phyloP scores from a whole-genome alignment of 2,113 vertebrate genomes.

The Oreochromis spilurus region DNA sequence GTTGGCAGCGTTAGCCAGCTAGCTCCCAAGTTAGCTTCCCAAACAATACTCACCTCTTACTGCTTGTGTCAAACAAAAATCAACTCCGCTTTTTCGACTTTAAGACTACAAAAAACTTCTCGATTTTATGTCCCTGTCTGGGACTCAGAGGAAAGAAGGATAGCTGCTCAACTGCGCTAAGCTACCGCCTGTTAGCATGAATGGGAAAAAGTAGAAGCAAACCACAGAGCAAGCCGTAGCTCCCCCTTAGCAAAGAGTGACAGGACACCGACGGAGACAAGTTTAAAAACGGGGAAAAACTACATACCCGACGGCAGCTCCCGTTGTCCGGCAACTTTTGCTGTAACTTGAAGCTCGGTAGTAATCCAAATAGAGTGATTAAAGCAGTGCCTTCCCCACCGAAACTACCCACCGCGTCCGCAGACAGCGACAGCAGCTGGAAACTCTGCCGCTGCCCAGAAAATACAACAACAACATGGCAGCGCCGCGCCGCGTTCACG shows the following conservation, averaged over 20 bases:
- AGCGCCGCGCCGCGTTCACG: constrained; percentile 42
- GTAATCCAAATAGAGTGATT: not conserved
- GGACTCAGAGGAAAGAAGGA: not conserved
- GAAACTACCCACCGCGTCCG: not conserved
- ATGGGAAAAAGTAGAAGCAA: constrained; percentile 32
- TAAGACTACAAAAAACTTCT: too few relatives aligned
- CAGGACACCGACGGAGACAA: not conserved
- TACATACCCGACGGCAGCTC: constrained; percentile 28
- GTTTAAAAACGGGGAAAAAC: not conserved
- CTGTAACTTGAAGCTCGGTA: not conserved
- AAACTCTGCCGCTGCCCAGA: constrained; percentile 11
- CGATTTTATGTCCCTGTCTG: not conserved
- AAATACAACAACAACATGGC: constrained; percentile 57
- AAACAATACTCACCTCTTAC: not conserved
- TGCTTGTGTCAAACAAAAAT: not conserved
- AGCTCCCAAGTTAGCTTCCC: constrained; percentile 38
- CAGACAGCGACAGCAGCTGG: constrained; percentile 2
- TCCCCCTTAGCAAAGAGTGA: not conserved
- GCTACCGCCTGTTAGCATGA: constrained; percentile 24
- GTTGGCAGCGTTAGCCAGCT: constrained; percentile 18
- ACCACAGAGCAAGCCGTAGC: not conserved
- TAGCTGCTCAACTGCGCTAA: not conserved
- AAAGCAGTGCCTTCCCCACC: not conserved
- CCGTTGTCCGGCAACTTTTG: not conserved
- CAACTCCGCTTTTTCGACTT: not conserved